Evolutionary conservation across 1,140 invertebrate genomes (phyloP).

Genomic region (Watersipora subatra): DNA sequence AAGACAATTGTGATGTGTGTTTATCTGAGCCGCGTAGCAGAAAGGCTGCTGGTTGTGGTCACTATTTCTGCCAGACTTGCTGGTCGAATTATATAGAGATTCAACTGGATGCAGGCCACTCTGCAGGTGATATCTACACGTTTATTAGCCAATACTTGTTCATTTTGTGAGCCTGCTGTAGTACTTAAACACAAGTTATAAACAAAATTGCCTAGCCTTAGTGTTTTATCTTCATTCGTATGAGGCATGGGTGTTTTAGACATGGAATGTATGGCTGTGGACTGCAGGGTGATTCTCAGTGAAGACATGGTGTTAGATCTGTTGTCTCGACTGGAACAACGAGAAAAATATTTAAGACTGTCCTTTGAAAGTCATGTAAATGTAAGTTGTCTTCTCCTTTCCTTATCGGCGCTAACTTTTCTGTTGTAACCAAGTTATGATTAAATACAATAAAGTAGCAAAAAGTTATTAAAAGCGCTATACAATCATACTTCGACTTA

Average conservation of each 20-base stretch:
- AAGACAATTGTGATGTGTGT: conserved; percentile 34
- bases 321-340: conserved; percentile 54
- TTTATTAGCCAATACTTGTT: neutral
- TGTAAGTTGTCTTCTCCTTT: conserved; percentile 13
- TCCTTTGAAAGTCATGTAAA: conserved; percentile 89
- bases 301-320: conserved; percentile 87
- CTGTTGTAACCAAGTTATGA: neutral
- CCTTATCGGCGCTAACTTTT: no score
- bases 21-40: conserved; percentile 49
- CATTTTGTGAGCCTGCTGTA: neutral
- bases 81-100: conserved; percentile 91
- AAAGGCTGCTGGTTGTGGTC: conserved; percentile 68
- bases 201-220: no score
- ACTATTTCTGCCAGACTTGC: conserved; percentile 85
- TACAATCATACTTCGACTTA: no score
- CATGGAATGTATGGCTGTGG: conserved; percentile 89
- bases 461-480: no score
- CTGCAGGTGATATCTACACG: conserved; percentile 46
- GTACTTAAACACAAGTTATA: no score
- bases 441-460: no score
- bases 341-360: conserved; percentile 86
- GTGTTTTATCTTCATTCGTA: neutral
- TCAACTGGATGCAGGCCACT: conserved; percentile 75
- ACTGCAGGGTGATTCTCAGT: conserved; percentile 77
- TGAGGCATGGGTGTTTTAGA: conserved; percentile 16